These are phyloP conservation scores for Radopholus similis DNA, from an alignment of 1,140 invertebrate genomes.

Conservation along the genomic window DNA sequence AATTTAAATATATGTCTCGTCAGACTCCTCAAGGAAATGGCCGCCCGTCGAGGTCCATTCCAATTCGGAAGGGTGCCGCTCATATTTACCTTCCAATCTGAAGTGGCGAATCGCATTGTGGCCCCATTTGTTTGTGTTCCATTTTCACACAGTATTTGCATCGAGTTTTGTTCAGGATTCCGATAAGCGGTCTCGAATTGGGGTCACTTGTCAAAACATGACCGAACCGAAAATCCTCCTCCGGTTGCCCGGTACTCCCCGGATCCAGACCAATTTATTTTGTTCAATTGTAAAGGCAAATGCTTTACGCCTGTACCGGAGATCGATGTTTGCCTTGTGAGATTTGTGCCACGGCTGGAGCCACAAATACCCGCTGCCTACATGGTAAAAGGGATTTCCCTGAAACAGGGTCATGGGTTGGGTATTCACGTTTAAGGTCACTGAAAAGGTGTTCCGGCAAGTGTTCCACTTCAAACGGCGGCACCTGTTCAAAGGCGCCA, in stretches of 20 bases:
- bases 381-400: too few relatives aligned
- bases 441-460: conserved; percentile 82
- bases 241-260: conserved; percentile 73
- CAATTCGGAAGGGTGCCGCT: conserved; percentile 76
- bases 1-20: conserved; percentile 23
- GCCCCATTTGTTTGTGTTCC: conserved; percentile 63
- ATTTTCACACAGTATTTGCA: conserved; percentile 51
- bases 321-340: conserved; percentile 90
- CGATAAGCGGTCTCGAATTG: conserved; percentile 82
- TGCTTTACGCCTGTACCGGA: conserved; percentile 88
- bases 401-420: too few relatives aligned
- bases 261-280: not conserved
- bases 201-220: conserved; percentile 73
- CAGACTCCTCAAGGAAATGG: conserved; percentile 76
- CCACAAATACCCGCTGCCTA: conserved; percentile 68
- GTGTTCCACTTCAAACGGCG: conserved; percentile 85
- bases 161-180: conserved; percentile 69
- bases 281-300: conserved; percentile 63
- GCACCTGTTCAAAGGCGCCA: conserved; percentile 69
- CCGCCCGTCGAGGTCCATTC: conserved; percentile 74
- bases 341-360: conserved; percentile 73
- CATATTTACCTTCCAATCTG: conserved; percentile 92
- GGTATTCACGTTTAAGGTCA: conserved; percentile 74
- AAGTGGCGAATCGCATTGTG: conserved; percentile 78
- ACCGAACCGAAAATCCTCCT: conserved; percentile 76